These are phyloP conservation scores for Lasioglossum baleicum DNA, from an alignment of 1,140 invertebrate genomes.

Conservation along the genomic window DNA sequence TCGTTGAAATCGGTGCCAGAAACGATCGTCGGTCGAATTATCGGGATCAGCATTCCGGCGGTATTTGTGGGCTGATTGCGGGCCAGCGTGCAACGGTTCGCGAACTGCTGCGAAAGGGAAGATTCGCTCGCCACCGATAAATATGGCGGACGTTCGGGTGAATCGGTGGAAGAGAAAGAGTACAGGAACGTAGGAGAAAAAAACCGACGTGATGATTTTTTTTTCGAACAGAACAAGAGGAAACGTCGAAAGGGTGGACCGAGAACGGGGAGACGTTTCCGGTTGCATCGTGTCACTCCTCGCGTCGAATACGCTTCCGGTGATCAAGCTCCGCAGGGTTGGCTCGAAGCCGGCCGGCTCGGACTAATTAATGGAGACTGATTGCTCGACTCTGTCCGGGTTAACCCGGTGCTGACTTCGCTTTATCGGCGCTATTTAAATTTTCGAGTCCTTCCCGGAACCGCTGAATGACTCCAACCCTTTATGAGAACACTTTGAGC, in stretches of 20 bases:
- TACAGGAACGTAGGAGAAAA: too few species aligned
- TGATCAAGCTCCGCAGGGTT: constrained; percentile 66
- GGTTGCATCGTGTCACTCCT: constrained; percentile 17
- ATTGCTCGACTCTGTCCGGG: constrained; percentile 71
- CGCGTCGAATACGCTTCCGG: constrained; percentile 50
- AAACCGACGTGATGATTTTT: not conserved
- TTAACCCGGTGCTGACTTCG: constrained; percentile 67
- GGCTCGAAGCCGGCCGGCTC: constrained; percentile 31
- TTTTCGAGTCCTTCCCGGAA: constrained; percentile 52
- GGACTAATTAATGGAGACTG: constrained; percentile 75
- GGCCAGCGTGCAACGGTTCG: constrained; percentile 16
- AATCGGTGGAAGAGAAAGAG: not conserved
- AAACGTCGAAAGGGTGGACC: not conserved
- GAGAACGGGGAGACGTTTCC: not conserved
- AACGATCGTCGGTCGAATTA: constrained; percentile 62
- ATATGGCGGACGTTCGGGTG: constrained; percentile 40
- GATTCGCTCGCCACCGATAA: constrained; percentile 35
- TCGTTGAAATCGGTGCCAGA: constrained; percentile 57
- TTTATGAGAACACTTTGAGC: constrained; percentile 19
- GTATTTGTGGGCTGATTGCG: constrained; percentile 59
- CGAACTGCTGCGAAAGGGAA: constrained; percentile 1
- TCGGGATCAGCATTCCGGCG: constrained; percentile 60
- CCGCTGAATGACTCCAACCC: constrained; percentile 30
- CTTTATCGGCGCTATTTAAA: constrained; percentile 60
- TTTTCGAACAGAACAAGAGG: not conserved